Evolutionary conservation across 2,888 invertebrate species (phyloP), one percentile per base, ranked within the genome.

Genomic region (Drosophila neotestacea): DNA sequence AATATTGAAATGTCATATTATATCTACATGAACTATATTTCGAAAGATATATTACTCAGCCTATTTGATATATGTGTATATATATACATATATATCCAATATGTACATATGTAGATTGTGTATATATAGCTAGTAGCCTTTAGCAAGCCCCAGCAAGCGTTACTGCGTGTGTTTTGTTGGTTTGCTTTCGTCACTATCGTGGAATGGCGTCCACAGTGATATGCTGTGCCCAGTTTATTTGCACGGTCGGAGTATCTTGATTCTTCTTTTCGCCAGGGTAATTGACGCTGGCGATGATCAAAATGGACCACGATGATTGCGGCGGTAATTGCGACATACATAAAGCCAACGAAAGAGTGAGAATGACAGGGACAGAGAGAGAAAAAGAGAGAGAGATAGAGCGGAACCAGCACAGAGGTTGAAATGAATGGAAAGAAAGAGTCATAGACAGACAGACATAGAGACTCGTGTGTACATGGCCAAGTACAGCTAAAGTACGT

Each of bases 291-390:
- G 79, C 70, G 77, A 85, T 74, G 81, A 80, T 76, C 82, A 84
- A 84, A 84, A 84, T 84, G 88, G 83, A 87, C 88, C 85, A 79
- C 79, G 80, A 72, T 84, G 86, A 88, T 83, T 81, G 85, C 79
- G 78, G 77, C 77, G 82, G 87, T 85, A 85, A 87, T 87, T 83
- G 86, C 78, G 84, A 72, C 69, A 78, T 54, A 82, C 70, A 73
- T 68, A 81, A 50, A 66, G 59, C 59, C 61, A 47, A 16, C 50
- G 42, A 42, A 22, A 42, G 9, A 34, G 32, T 39, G 38, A 39
- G 38, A 9, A 52, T 41, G 42, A 41, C 38, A 51, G 44, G 41
- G 47, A 66, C 6, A 38, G 9, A 30, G 32, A 39, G 38, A 44
- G n/a, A n/a, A n/a, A n/a, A n/a, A n/a, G 38, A 7, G 56, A 41